Conservation (phyloP, 2,888 invertebrate genomes). For the Melieria crassipennis region DNA sequence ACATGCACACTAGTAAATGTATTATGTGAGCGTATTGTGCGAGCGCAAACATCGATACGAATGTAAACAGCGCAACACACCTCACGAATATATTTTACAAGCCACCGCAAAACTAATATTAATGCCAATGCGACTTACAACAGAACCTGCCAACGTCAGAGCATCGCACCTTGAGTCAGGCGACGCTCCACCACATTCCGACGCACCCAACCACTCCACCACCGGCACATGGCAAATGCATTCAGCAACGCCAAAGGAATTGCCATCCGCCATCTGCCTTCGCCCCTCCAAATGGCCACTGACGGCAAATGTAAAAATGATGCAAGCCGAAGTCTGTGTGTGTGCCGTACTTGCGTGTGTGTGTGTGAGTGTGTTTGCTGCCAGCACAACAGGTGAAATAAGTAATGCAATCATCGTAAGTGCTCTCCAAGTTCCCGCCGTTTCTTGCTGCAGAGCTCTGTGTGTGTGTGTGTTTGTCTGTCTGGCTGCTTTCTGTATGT, state of each 20-base stretch:
- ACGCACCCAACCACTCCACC: too few relatives aligned
- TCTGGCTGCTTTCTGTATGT: too few relatives aligned
- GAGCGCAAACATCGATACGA: too few relatives aligned
- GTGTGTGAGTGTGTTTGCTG: not conserved
- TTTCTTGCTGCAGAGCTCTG: too few relatives aligned
- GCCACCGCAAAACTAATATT: constrained; percentile 27
- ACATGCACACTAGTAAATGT: not conserved
- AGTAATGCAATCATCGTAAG: constrained; percentile 43
- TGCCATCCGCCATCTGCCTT: not conserved
- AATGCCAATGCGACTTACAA: not conserved
- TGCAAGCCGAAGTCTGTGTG: not conserved
- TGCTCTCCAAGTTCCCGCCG: constrained; percentile 31
- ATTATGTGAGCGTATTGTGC: too few relatives aligned
- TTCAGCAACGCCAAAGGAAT: not conserved
- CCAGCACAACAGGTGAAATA: constrained; percentile 6
- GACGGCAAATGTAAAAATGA: too few relatives aligned
- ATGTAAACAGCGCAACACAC: too few relatives aligned
- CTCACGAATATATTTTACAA: not conserved
- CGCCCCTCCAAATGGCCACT: not conserved
- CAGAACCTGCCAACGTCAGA: too few relatives aligned
- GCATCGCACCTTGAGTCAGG: too few relatives aligned
- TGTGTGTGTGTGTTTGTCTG: not conserved
- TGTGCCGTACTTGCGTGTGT: not conserved
- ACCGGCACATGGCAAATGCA: not conserved
- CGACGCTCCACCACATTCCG: too few relatives aligned